These are phyloP conservation scores for Seriola quinqueradiata DNA, from an alignment of 2,113 vertebrate species.

Conservation along the genomic window DNA sequence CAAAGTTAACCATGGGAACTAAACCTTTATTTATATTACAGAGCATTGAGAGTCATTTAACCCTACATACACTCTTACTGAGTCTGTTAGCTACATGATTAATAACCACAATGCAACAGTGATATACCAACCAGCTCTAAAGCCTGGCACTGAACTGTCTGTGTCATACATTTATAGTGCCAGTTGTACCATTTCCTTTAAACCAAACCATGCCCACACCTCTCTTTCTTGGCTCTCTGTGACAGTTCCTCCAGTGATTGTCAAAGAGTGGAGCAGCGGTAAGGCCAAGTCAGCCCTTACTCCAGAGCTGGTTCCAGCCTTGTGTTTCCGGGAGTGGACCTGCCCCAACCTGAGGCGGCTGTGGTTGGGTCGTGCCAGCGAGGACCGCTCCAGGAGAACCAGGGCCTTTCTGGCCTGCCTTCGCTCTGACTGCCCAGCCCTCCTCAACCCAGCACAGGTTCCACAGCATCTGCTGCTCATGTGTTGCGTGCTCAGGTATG, in stretches of 20 bases:
- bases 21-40: neutral
- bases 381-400: conserved; percentile 93
- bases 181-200: neutral
- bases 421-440: conserved; percentile 92
- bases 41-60: neutral
- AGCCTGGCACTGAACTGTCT: neutral
- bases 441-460: conserved; percentile 92
- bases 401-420: conserved; percentile 93
- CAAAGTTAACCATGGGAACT: neutral
- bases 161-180: neutral
- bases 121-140: neutral
- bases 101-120: too few relatives aligned
- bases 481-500: conserved; percentile 93
- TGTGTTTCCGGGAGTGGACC: conserved; percentile 95
- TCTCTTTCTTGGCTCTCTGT: conserved; percentile 57
- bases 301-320: conserved; percentile 91
- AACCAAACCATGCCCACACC: neutral
- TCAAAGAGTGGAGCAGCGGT: conserved; percentile 94
- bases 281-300: conserved; percentile 94
- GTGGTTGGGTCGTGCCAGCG: conserved; percentile 93
- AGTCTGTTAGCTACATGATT: neutral
- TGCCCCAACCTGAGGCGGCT: conserved; percentile 93
- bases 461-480: conserved; percentile 94
- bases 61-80: neutral
- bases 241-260: conserved; percentile 91